Evolutionary conservation across 2,888 invertebrate genomes (phyloP), one percentile per base, ranked within the genome.

Genomic region (Operophtera brumata): DNA sequence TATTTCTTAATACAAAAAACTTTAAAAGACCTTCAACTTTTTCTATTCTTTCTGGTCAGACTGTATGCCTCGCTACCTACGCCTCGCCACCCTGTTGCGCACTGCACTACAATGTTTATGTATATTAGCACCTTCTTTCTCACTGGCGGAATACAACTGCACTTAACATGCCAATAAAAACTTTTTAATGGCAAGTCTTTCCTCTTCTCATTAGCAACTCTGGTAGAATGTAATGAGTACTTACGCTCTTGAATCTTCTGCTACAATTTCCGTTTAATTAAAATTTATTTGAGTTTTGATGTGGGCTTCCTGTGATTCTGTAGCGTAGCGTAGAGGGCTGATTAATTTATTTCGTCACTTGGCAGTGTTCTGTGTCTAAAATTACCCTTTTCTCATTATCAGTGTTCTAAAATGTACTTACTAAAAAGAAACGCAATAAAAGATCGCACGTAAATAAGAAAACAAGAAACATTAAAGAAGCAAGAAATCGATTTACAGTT

Each of bases 31-130:
- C 0, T 2, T 11, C n/a, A 36, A 12, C 11, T 7, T 8, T 36
- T 36, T 36, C 36, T 70, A 70, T 71, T 71, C 71, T 64, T 65
- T 47, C 37, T 37, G 11, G 46, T 39, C 46, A 46, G 45, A 47
- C 46, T 47, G 46, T 64, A 67, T 69, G 67, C 72, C 61, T 65
- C 69, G 66, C 70, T 70, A 71, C 75, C 30, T 9, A 30, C 9
- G 30, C 30, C 30, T 72, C 59, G 69, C 84, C 82, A 83, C 82
- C 84, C 86, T 86, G 86, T 87, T 87, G 87, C 87, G 87, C 85
- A 80, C 75, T 82, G 80, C 84, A 84, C 82, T 71, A 72, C 80
- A 76, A 81, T 82, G 83, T 83, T 84, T 81, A 82, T 79, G 69
- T 72, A 68, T 47, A 42, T 49, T 49, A 49, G 28, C 39, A 32